Conservation (phyloP, 1,140 invertebrate genomes). For the Drosophila repletoides region DNA sequence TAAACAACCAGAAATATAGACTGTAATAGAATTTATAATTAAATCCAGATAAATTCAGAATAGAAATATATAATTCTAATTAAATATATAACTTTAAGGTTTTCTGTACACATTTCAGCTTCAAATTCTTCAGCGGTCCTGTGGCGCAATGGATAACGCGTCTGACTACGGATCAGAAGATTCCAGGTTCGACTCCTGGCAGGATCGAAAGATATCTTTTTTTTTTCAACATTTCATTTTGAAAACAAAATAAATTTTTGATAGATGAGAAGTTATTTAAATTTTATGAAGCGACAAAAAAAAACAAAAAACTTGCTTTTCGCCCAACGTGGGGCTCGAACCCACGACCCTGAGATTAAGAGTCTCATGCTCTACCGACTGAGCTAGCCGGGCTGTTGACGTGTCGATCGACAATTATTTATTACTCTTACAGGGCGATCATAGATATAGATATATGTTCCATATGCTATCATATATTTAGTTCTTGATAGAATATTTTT, state of each 20-base stretch:
- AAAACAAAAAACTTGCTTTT: conserved; percentile 62
- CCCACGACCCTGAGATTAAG: conserved; percentile 96
- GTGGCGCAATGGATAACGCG: conserved; percentile 89
- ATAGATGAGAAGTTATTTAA: neutral
- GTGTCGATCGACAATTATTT: neutral
- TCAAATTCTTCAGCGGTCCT: conserved; percentile 82
- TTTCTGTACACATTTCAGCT: no score
- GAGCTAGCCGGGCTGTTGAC: conserved; percentile 88
- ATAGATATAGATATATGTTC: neutral
- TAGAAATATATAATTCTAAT: no score
- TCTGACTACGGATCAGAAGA: conserved; percentile 89
- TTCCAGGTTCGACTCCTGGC: conserved; percentile 89
- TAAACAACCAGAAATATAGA: no score
- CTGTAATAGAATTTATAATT: no score
- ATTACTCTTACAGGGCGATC: neutral
- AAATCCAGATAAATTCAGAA: no score
- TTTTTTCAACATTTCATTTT: conserved; percentile 2
- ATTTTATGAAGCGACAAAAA: neutral
- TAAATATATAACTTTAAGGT: no score
- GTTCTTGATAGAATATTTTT: neutral
- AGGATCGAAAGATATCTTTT: conserved; percentile 83
- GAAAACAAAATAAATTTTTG: conserved; percentile 1
- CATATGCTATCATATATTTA: neutral
- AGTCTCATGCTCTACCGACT: conserved; percentile 96
- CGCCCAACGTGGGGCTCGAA: conserved; percentile 95